Evolutionary conservation across 2,888 invertebrate species (phyloP).

Genomic region (Trissoscelio sp.): DNA sequence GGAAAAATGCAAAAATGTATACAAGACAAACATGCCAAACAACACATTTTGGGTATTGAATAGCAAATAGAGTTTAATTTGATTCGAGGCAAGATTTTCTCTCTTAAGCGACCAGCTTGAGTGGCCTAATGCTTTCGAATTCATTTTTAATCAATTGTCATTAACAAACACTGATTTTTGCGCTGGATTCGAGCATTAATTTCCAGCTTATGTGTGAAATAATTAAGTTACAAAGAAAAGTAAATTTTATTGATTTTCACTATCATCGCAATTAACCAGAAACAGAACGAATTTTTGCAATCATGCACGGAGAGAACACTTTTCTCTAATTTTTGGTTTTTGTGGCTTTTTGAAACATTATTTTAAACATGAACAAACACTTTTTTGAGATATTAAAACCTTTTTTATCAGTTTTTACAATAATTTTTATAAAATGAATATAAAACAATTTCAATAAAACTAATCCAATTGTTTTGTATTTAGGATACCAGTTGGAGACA

Average conservation of each 20-base stretch:
- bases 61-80: constrained; percentile 65
- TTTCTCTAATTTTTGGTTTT: no score
- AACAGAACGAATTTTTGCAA: constrained; percentile 2
- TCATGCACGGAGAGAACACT: no score
- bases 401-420: no score
- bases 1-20: constrained; percentile 79
- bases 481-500: constrained; percentile 76
- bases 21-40: constrained; percentile 80
- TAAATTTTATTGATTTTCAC: background rate
- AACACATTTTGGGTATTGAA: constrained; percentile 76
- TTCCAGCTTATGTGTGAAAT: constrained; percentile 47
- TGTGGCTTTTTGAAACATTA: constrained; percentile 6
- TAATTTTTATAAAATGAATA: no score
- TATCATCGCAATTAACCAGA: constrained; percentile 44
- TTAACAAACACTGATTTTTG: constrained; percentile 28
- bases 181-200: constrained; percentile 25
- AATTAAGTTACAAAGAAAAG: constrained; percentile 1
- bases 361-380: background rate
- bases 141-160: constrained; percentile 37
- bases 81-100: constrained; percentile 64
- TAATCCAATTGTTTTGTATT: constrained; percentile 36
- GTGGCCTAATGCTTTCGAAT: constrained; percentile 47
- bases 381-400: background rate
- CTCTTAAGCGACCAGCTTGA: constrained; percentile 67
- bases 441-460: background rate